Conservation (phyloP, 2,113 vertebrate species). For the Felis catus region DNA sequence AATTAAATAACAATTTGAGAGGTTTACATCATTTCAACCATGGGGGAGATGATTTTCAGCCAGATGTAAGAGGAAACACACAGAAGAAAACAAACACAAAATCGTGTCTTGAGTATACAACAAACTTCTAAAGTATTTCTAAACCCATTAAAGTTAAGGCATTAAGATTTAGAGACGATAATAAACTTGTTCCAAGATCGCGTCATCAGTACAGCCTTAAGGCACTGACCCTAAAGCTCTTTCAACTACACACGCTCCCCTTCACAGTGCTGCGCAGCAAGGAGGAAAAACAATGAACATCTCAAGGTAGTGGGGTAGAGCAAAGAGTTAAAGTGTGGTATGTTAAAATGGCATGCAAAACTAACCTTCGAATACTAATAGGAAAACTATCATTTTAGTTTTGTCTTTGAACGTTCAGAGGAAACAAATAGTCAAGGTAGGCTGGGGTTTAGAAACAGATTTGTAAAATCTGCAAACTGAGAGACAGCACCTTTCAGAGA, state of each 20-base stretch:
- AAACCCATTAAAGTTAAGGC: background rate
- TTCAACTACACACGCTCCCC: background rate
- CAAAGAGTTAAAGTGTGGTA: background rate
- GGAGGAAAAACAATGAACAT: conserved; percentile 44
- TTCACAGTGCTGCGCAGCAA: background rate
- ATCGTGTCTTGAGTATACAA: background rate
- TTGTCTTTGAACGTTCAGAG: background rate
- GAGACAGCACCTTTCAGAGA: background rate
- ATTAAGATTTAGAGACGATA: background rate
- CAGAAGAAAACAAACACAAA: background rate
- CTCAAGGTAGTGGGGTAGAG: background rate
- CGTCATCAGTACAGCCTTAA: background rate
- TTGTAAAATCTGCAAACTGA: background rate
- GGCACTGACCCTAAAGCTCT: background rate
- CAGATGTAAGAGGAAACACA: background rate
- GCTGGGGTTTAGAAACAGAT: background rate
- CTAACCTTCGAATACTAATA: conserved; percentile 15
- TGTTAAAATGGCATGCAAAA: conserved; percentile 12
- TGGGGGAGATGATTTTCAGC: background rate
- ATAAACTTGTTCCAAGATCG: background rate
- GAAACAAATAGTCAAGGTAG: background rate
- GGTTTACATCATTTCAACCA: conserved; percentile 4
- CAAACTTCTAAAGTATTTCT: background rate
- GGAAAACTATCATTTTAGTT: background rate
- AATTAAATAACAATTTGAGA: conserved; percentile 34